Conservation (phyloP, 2,113 vertebrate genomes). For the Neopipo cinnamomea region DNA sequence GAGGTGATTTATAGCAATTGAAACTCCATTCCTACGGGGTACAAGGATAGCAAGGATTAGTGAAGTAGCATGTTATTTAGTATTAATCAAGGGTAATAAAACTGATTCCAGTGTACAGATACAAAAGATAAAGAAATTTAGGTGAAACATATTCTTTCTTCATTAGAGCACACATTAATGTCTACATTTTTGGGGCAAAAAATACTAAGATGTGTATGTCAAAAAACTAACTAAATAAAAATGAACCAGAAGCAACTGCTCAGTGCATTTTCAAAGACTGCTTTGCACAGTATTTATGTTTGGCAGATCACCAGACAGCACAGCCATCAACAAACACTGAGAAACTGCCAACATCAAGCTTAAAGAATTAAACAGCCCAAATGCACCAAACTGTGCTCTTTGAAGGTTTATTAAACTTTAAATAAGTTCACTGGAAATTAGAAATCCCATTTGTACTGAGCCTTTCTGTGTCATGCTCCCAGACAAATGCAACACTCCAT, state of each 20-base stretch:
- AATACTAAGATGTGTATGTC: background rate
- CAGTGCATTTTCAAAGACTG: background rate
- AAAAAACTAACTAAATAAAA: background rate
- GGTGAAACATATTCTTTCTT: background rate
- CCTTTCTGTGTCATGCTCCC: background rate
- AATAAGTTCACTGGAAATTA: background rate
- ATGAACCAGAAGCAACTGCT: background rate
- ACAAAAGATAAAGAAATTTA: background rate
- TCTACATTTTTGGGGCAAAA: rapidly evolving
- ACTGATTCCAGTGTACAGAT: background rate
- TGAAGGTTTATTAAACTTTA: background rate
- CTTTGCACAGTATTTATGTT: background rate
- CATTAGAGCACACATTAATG: background rate
- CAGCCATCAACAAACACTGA: background rate
- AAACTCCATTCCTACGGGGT: background rate
- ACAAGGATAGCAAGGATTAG: background rate
- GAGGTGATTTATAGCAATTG: background rate
- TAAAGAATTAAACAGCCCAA: background rate
- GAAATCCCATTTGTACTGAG: background rate
- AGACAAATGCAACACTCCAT: background rate
- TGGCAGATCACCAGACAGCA: background rate
- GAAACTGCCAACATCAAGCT: background rate
- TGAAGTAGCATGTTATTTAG: background rate
- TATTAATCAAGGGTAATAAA: background rate
- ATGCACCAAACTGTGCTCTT: background rate